Percentiles rank a stretch among this genome's conserved stretches.
Conservation (phyloP, 2,888 invertebrate genomes). For the Ctena decussata region DNA sequence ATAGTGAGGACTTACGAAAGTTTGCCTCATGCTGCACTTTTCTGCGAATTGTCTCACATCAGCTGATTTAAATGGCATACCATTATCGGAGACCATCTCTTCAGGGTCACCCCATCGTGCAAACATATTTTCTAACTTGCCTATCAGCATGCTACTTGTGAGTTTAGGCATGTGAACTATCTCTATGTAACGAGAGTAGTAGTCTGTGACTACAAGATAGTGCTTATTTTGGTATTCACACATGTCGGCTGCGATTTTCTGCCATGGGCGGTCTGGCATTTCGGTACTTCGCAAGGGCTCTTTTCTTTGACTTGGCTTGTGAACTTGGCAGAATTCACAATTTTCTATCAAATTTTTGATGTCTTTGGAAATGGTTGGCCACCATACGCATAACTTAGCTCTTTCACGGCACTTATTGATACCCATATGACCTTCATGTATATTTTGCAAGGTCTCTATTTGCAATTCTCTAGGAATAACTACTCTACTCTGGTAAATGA, state of each 20-base stretch:
- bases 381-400: slow-evolving; percentile 1
- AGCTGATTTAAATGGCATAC: background rate
- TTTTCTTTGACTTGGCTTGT: background rate
- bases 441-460: slow-evolving; percentile 30
- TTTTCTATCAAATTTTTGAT: background rate
- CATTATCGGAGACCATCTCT: slow-evolving; percentile 13
- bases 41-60: slow-evolving; percentile 38
- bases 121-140: slow-evolving; percentile 4
- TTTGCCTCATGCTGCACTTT: slow-evolving; percentile 29
- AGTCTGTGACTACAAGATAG: background rate
- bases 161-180: background rate
- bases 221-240: background rate
- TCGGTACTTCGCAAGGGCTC: background rate
- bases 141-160: background rate
- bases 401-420: background rate
- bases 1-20: slow-evolving; percentile 19
- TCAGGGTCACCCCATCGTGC: slow-evolving; percentile 15
- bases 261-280: background rate
- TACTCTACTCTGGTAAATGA: slow-evolving; percentile 29
- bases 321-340: slow-evolving; percentile 2
- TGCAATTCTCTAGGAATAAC: slow-evolving; percentile 33
- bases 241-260: background rate
- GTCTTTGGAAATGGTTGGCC: background rate
- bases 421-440: slow-evolving; percentile 36
- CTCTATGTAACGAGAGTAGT: background rate